Base-by-base conservation (phyloP, 2,888 invertebrate genomes). In the Eudemis profundana region DNA sequence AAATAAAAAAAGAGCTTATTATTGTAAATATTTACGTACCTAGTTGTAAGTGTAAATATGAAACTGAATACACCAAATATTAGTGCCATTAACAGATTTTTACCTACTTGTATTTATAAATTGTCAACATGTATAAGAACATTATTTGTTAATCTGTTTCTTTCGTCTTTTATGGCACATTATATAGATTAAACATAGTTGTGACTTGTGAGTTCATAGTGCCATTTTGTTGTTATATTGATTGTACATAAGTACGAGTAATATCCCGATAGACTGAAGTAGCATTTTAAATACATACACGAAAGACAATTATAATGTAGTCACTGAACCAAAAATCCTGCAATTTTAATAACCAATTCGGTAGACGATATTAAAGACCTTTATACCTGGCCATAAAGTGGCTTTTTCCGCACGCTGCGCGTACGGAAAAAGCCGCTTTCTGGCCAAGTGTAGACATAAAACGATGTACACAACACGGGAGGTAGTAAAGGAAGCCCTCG, bases 271-370 rank as follows among this genome's bases (percentile, higher is more conserved):
- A 80, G 84, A 87, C 86, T 86, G 85, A 83, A 72, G 70, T 73
- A 76, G 79, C 80, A 79, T 82, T 83, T 79, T 77, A n/a, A n/a
- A n/a, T n/a, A n/a, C n/a, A n/a, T n/a, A 73, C 76, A 81, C 76
- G 86, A 89, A 90, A 90, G 89, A 91, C 90, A 89, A 78, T 70
- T 77, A 72, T 78, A 71, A 78, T 73, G 75, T 87, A 87, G 85
- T 86, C 84, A 74, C 76, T 80, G 83, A 85, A 89, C 90, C 90
- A 90, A 90, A 90, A 87, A 85, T 83, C 76, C 77, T 76, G 80
- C 72, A 74, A 73, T 77, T 81, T 78, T 77, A 75, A 46, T 33
- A 64, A 64, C 44, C 15, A 57, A 56, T 23, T 14, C 42, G 40
- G 10, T 42, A 50, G n/a, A 40, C 17, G 4, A 49, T 63, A 56